A percentile compares a stretch with the other conserved stretches of the same genome.
These are phyloP conservation scores for Thalassophryne amazonica DNA, from an alignment of 2,797 vertebrate genomes.

Conservation along the genomic window DNA sequence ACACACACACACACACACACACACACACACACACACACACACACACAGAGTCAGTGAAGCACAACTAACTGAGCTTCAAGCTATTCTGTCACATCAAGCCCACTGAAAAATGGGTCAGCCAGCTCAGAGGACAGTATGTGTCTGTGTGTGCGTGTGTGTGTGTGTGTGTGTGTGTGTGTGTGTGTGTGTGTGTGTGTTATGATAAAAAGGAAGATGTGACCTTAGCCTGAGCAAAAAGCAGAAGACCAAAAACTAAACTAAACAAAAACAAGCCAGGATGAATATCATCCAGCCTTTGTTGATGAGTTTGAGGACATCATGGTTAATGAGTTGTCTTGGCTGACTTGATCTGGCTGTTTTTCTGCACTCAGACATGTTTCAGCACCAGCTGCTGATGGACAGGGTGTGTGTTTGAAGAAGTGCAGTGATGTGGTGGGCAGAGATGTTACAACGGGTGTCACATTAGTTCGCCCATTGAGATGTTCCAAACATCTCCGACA, in stretches of 20 bases:
- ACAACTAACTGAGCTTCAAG: constrained; percentile 21
- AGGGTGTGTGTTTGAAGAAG: neutral
- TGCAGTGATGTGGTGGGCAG: no score
- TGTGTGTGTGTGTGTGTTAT: neutral
- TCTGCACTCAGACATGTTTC: no score
- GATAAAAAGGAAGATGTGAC: constrained; percentile 2
- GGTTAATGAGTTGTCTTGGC: no score
- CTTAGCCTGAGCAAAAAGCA: neutral
- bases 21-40: neutral
- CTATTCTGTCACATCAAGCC: constrained; percentile 32
- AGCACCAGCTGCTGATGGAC: neutral
- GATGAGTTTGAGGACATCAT: no score
- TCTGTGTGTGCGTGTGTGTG: neutral
- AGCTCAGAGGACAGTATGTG: constrained; percentile 8
- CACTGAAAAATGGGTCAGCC: constrained; percentile 48
- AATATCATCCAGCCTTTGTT: no score
- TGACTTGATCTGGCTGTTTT: no score
- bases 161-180: constrained; percentile 1
- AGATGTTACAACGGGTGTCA: no score
- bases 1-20: neutral
- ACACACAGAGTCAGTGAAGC: constrained; percentile 22
- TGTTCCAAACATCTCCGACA: no score
- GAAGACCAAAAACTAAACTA: neutral
- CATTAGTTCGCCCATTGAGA: no score
- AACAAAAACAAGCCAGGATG: neutral